phyloP scores from a whole-genome alignment of 2,888 invertebrate genomes.

The Eristalis tenax region DNA sequence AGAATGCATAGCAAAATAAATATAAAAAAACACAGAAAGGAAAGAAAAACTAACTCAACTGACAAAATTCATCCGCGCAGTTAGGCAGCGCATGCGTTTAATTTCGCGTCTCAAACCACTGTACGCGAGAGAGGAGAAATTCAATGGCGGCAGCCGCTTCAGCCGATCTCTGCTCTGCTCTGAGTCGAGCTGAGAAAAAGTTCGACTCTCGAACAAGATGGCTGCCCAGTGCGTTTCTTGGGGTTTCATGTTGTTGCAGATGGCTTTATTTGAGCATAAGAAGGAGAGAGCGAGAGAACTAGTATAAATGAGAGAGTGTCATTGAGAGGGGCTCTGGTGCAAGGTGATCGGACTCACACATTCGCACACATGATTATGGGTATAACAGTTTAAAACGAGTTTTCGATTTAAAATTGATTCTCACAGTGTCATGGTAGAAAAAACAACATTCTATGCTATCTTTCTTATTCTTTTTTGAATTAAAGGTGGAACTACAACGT shows the following conservation, averaged over 20 bases:
- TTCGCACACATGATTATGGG: background rate
- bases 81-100: slow-evolving; percentile 76
- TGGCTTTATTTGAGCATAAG: background rate
- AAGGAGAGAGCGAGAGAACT: slow-evolving; percentile 21
- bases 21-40: slow-evolving; percentile 62
- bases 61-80: slow-evolving; percentile 74
- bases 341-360: slow-evolving; percentile 14
- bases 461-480: background rate
- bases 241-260: slow-evolving; percentile 33
- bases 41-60: slow-evolving; percentile 72
- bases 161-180: slow-evolving; percentile 39
- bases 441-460: background rate
- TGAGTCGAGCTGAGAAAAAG: slow-evolving; percentile 28
- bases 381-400: slow-evolving; percentile 40
- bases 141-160: slow-evolving; percentile 64
- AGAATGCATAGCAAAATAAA: background rate
- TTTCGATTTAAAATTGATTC: slow-evolving; percentile 7
- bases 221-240: slow-evolving; percentile 27
- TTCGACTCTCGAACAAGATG: slow-evolving; percentile 66
- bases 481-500: background rate
- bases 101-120: slow-evolving; percentile 79
- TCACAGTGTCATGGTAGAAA: background rate
- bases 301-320: slow-evolving; percentile 9
- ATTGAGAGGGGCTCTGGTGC: background rate
- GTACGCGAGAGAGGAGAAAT: slow-evolving; percentile 71